These are phyloP conservation scores for Erebia epiphron DNA, from an alignment of 2,888 invertebrate genomes.

Conservation along the genomic window DNA sequence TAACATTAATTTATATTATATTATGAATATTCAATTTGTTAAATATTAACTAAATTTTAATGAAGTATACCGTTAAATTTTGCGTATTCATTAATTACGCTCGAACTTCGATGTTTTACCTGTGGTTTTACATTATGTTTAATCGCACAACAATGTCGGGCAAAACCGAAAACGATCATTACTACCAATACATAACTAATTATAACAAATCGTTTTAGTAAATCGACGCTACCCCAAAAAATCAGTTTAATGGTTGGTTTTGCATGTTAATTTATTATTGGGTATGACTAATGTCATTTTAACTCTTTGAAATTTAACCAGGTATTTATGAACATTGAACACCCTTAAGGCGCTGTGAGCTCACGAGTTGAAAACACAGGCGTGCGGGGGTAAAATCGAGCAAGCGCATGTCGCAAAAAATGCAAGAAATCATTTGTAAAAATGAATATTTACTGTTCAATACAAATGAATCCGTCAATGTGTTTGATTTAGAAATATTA, in stretches of 20 bases:
- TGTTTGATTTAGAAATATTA: too few relatives aligned
- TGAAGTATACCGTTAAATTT: not conserved
- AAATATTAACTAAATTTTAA: not conserved
- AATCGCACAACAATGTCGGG: slow-evolving; percentile 1
- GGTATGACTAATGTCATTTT: not conserved
- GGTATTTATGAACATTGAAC: too few relatives aligned
- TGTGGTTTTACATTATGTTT: not conserved
- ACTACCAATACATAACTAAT: not conserved
- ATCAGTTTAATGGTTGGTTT: slow-evolving; percentile 9
- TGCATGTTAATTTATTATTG: slow-evolving; percentile 10
- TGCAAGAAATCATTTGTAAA: too few relatives aligned
- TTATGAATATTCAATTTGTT: not conserved
- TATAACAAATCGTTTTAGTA: slow-evolving; percentile 16
- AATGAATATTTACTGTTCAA: too few relatives aligned
- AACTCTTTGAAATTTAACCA: not conserved
- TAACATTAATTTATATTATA: too few relatives aligned
- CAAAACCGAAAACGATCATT: not conserved
- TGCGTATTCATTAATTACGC: not conserved
- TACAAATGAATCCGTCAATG: too few relatives aligned
- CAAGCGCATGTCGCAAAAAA: too few relatives aligned
- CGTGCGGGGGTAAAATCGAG: too few relatives aligned
- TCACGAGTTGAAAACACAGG: too few relatives aligned
- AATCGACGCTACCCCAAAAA: not conserved
- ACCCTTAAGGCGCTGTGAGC: too few relatives aligned
- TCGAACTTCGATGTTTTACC: not conserved